phyloP scores from a whole-genome alignment of 1,140 invertebrate genomes.

The Drosophila murphyi region DNA sequence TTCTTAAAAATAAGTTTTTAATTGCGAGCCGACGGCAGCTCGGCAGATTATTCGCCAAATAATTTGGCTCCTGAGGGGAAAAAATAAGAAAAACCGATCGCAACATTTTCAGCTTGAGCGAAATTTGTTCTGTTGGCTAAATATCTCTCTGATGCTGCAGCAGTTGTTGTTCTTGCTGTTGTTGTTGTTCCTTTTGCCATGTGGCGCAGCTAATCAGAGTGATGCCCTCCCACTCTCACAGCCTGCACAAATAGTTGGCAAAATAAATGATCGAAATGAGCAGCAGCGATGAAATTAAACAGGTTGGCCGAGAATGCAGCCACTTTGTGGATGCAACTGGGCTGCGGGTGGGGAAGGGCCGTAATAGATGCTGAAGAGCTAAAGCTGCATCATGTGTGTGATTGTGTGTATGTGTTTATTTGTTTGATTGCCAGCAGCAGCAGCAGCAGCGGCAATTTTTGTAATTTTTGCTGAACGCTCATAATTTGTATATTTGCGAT shows the following conservation, averaged over 20 bases:
- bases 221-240: background rate
- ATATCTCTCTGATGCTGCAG: slow-evolving; percentile 21
- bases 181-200: slow-evolving; percentile 29
- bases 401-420: slow-evolving; percentile 59
- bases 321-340: background rate
- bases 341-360: background rate
- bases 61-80: slow-evolving; percentile 67
- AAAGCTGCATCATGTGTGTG: background rate
- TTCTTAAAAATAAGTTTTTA: slow-evolving; percentile 83
- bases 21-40: slow-evolving; percentile 71
- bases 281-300: slow-evolving; percentile 75
- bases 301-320: slow-evolving; percentile 70
- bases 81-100: slow-evolving; percentile 42
- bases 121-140: slow-evolving; percentile 51
- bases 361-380: no score
- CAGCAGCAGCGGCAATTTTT: slow-evolving; percentile 18
- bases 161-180: slow-evolving; percentile 15
- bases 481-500: slow-evolving; percentile 74
- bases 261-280: slow-evolving; percentile 81
- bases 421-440: slow-evolving; percentile 64
- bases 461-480: slow-evolving; percentile 38
- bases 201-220: slow-evolving; percentile 52
- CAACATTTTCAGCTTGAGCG: slow-evolving; percentile 51
- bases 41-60: slow-evolving; percentile 83
- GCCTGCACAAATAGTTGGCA: slow-evolving; percentile 56